phyloP scores from a whole-genome alignment of 37 sponge, comb jelly and placozoan genomes.

The Halichondria panicea region DNA sequence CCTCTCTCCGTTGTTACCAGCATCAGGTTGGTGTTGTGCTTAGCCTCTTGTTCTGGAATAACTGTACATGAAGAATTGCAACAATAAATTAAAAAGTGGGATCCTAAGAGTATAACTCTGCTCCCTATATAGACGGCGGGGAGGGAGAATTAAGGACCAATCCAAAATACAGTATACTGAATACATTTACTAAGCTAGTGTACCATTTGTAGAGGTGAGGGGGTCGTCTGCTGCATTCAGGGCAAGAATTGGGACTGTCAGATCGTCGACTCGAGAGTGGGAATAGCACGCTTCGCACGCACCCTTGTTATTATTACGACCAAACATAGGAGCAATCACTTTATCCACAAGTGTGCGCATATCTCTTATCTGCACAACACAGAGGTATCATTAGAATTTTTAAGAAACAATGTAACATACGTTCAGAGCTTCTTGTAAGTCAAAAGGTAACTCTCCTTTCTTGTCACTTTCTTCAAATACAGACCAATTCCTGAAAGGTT shows the following conservation, averaged over 20 bases:
- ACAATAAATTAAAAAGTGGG: too few relatives aligned
- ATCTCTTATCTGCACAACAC: neutral
- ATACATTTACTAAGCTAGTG: too few relatives aligned
- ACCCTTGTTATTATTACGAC: constrained; percentile 30
- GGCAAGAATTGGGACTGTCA: constrained; percentile 52
- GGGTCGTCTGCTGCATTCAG: constrained; percentile 68
- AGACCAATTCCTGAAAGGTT: constrained; percentile 25
- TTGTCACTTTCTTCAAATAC: constrained; percentile 24
- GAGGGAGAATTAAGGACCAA: too few relatives aligned
- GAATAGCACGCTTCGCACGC: constrained; percentile 25
- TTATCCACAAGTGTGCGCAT: constrained; percentile 11
- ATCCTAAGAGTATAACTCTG: too few relatives aligned
- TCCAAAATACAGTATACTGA: too few relatives aligned
- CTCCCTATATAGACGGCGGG: too few relatives aligned
- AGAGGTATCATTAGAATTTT: neutral
- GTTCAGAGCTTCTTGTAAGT: constrained; percentile 37
- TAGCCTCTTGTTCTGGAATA: constrained; percentile 36
- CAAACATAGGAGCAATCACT: constrained; percentile 62
- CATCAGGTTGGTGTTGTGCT: constrained; percentile 32
- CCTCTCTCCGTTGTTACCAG: constrained; percentile 59
- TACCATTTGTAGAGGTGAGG: constrained; percentile 62
- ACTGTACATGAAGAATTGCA: too few relatives aligned
- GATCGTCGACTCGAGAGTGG: constrained; percentile 9
- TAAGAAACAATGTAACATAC: too few relatives aligned
- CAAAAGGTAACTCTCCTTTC: constrained; percentile 19